Percentiles rank a stretch among this genome's conserved stretches.
phyloP scores from a whole-genome alignment of 2,113 vertebrate species.

The Glaucidium brasilianum region DNA sequence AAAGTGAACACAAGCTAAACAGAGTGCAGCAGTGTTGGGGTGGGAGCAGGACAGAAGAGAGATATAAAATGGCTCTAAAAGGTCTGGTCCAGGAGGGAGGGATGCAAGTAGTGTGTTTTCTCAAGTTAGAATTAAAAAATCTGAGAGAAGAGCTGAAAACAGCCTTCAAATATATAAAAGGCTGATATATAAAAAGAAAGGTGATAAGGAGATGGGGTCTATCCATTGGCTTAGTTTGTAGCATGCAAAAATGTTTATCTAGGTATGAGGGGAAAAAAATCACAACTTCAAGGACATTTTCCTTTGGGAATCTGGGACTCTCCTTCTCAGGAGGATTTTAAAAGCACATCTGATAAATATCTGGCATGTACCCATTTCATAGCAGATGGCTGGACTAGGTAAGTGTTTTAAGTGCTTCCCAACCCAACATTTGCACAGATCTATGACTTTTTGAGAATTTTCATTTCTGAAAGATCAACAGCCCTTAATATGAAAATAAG shows the following conservation, averaged over 20 bases:
- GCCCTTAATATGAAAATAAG: background rate
- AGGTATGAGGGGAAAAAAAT: background rate
- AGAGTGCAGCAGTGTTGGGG: background rate
- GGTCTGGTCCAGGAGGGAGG: background rate
- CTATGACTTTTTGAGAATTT: background rate
- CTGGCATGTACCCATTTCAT: background rate
- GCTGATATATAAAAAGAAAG: background rate
- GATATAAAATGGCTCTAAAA: background rate
- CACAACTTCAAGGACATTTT: background rate
- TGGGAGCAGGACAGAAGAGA: background rate
- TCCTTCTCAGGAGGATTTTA: background rate
- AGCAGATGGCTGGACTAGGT: background rate
- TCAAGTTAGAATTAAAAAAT: background rate
- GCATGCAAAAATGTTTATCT: background rate
- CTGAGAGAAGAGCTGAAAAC: background rate
- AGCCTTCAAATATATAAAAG: background rate
- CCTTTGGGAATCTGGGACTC: background rate
- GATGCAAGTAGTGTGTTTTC: background rate
- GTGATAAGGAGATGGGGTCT: background rate
- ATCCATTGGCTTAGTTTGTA: background rate
- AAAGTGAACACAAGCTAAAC: background rate
- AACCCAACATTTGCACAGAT: rapidly evolving
- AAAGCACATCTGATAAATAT: background rate
- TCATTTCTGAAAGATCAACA: background rate
- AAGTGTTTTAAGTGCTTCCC: background rate